A percentile compares a stretch with the other conserved stretches of the same genome.
These are phyloP conservation scores for Bursaphelenchus okinawaensis DNA, from an alignment of 2,888 invertebrate species.

Conservation along the genomic window DNA sequence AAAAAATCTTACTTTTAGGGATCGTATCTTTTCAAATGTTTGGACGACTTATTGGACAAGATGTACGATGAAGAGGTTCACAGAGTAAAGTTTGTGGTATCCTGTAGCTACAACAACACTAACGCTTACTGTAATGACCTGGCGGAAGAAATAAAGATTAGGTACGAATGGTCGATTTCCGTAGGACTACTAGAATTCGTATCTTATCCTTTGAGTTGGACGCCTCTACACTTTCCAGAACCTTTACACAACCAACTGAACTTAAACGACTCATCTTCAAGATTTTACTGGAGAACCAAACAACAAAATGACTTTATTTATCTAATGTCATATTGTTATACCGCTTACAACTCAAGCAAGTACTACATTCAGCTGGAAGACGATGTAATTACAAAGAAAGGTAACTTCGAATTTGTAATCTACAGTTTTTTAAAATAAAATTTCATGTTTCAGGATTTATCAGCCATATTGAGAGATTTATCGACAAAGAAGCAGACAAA, in stretches of 20 bases:
- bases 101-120: neutral
- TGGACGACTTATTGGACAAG: constrained; percentile 3
- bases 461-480: constrained; percentile 23
- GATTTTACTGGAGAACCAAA: constrained; percentile 61
- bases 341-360: constrained; percentile 2
- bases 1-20: too few relatives aligned
- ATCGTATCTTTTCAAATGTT: neutral
- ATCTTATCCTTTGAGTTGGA: constrained; percentile 42
- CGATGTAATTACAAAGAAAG: constrained; percentile 59
- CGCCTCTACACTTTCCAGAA: constrained; percentile 59
- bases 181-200: constrained; percentile 27
- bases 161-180: neutral
- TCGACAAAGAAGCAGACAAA: neutral
- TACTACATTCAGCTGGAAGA: constrained; percentile 59
- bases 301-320: constrained; percentile 61
- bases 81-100: constrained; percentile 3
- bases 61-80: neutral
- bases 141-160: neutral
- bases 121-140: neutral
- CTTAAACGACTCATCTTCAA: constrained; percentile 59
- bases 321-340: constrained; percentile 58
- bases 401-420: constrained; percentile 12
- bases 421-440: constrained; percentile 46
- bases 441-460: constrained; percentile 22
- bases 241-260: constrained; percentile 57